A percentile compares a stretch with the other conserved stretches of the same genome.
phyloP scores from a whole-genome alignment of 1,140 invertebrate genomes.

The Aphaenogaster floridana region DNA sequence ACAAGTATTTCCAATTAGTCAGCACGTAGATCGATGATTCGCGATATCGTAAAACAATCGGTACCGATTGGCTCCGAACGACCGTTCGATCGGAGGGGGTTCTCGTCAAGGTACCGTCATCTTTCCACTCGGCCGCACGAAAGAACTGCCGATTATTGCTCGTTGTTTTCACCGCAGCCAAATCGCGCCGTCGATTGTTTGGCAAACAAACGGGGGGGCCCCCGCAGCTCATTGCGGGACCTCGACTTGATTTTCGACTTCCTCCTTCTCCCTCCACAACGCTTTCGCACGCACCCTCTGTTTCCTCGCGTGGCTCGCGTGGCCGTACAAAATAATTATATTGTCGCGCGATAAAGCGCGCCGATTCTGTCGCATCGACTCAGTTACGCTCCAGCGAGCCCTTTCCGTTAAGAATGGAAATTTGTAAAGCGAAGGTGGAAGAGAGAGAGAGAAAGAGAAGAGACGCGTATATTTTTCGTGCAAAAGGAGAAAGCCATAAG shows the following conservation, averaged over 20 bases:
- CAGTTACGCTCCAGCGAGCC: slow-evolving; percentile 72
- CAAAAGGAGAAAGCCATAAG: not conserved
- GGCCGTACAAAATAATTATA: slow-evolving; percentile 81
- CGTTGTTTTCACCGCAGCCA: slow-evolving; percentile 66
- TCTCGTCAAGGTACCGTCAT: slow-evolving; percentile 31
- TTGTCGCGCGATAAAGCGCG: slow-evolving; percentile 82
- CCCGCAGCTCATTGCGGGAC: slow-evolving; percentile 61
- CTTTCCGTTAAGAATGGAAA: slow-evolving; percentile 51
- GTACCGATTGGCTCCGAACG: not conserved
- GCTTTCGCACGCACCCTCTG: not conserved
- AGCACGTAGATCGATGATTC: slow-evolving; percentile 11
- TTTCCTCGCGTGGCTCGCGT: not conserved
- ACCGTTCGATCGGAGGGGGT: slow-evolving; percentile 1
- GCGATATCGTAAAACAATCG: slow-evolving; percentile 21
- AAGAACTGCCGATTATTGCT: slow-evolving; percentile 68
- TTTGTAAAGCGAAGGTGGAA: not conserved
- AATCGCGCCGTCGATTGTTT: slow-evolving; percentile 72
- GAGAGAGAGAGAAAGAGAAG: slow-evolving; percentile 4
- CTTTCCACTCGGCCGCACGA: slow-evolving; percentile 1
- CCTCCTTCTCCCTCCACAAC: not conserved
- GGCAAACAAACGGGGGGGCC: slow-evolving; percentile 72
- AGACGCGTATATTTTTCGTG: not conserved
- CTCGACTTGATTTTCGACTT: slow-evolving; percentile 63
- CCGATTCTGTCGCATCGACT: slow-evolving; percentile 75
- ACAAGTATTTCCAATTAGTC: slow-evolving; percentile 34